These are phyloP conservation scores for Pseudopipra pipra DNA, from an alignment of 2,113 vertebrate genomes.

Conservation along the genomic window DNA sequence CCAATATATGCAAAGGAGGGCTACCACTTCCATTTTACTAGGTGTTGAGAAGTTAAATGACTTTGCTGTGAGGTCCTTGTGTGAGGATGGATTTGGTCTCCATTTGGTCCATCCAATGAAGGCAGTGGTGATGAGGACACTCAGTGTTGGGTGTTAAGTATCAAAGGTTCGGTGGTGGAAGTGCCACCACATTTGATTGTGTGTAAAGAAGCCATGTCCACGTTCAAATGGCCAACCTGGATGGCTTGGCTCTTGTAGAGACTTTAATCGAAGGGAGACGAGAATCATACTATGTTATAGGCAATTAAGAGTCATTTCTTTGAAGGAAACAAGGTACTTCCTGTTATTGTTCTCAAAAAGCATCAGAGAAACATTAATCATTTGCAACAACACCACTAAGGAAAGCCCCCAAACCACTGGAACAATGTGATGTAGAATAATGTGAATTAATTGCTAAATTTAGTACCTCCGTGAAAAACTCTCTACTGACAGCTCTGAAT, in stretches of 20 bases:
- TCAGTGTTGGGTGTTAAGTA: background rate
- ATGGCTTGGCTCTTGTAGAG: background rate
- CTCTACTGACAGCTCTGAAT: background rate
- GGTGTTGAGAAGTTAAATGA: background rate
- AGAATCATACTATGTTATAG: background rate
- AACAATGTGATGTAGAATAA: background rate
- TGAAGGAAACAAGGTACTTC: background rate
- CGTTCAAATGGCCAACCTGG: background rate
- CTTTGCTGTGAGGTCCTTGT: background rate
- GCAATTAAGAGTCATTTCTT: background rate
- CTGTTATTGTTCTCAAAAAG: conserved; percentile 22
- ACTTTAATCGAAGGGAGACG: fast-evolving
- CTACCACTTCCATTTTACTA: background rate
- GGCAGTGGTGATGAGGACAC: background rate
- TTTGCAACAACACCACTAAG: background rate
- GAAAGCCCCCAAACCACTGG: background rate
- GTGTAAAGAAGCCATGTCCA: background rate
- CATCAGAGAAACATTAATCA: background rate
- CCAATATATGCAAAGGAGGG: background rate
- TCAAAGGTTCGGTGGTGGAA: background rate
- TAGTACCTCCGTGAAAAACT: background rate
- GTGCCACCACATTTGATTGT: background rate
- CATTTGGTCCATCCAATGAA: background rate
- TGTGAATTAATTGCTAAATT: background rate
- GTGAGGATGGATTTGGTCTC: background rate